Evolutionary conservation across 2,113 vertebrate species (phyloP).

Genomic region (Hemichromis elongatus): DNA sequence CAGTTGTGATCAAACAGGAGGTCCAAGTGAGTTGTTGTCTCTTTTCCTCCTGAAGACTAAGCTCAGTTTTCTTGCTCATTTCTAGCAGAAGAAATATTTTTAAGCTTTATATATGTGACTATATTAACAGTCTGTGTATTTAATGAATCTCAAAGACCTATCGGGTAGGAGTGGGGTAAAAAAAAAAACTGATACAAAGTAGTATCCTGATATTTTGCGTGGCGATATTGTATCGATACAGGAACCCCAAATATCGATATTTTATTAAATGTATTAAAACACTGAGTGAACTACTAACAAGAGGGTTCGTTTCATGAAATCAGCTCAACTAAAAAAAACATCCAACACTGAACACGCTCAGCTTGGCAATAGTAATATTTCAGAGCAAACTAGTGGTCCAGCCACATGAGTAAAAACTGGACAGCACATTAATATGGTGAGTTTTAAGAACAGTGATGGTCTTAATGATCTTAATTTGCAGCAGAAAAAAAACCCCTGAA

Average conservation of each 20-base stretch:
- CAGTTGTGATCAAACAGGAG: conserved; percentile 48
- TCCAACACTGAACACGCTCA: not conserved
- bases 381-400: not conserved
- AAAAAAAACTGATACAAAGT: not conserved
- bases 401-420: not conserved
- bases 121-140: not conserved
- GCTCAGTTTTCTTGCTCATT: not conserved
- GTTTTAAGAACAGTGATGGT: not conserved
- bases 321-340: not conserved
- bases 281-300: not conserved
- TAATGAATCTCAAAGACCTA: not conserved
- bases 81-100: not conserved
- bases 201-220: not conserved
- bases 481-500: too few species aligned
- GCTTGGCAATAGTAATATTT: not conserved
- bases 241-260: not conserved
- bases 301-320: not conserved
- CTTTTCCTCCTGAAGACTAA: not conserved
- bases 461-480: too few species aligned
- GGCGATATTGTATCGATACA: not conserved
- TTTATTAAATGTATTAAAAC: not conserved
- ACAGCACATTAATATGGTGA: not conserved
- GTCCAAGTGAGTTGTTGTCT: conserved; percentile 41
- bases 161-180: not conserved
- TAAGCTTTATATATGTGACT: not conserved